Base-by-base conservation (phyloP, 2,888 invertebrate species). In the Coenonympha glycerion region DNA sequence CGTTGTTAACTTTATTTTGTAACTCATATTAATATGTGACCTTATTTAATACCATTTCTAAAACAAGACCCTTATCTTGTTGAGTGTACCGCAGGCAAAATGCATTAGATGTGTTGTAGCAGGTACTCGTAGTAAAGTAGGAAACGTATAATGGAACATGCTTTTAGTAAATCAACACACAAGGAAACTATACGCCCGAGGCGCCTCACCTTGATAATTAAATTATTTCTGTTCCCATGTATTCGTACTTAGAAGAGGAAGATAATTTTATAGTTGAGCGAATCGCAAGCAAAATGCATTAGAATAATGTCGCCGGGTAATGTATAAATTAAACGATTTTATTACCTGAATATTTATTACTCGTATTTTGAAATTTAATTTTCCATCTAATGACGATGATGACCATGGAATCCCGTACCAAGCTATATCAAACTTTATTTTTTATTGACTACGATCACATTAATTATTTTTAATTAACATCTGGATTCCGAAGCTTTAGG, bases 161-260 rank as follows among this genome's bases (percentile, higher is more conserved):
- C 39, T 39, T 39, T 39, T 39, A 39, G 39, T 39, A 39, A 39
- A 39, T 39, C 39, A 39, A 39, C 39, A 39, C 22, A 39, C 39
- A 24, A 15, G 22, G 39, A 39, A 39, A 39, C 39, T 39, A 39
- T 39, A 39, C 24, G 24, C 39, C 9, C 15, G 24, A 15, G 39
- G 39, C 22, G 24, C 24, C 24, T 39, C 39, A 21, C 24, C 39
- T 39, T 39, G 39, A 24, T 39, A 15, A 39, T 24, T 39, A 24
- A 22, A 39, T 39, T 39, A 37, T 37, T 13, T 22, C 39, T 39
- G 39, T 22, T 21, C 36, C 11, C 21, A 6, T 36, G 21, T 21
- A 36, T 13, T 36, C 21, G 21, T 21, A 36, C 21, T 36, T 36
- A 21, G n/a, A 36, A 22, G 22, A 15, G 39, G 15, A 39, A 39